Evolutionary conservation across 2,888 invertebrate genomes (phyloP).

Genomic region (Lithophane ornitopus): DNA sequence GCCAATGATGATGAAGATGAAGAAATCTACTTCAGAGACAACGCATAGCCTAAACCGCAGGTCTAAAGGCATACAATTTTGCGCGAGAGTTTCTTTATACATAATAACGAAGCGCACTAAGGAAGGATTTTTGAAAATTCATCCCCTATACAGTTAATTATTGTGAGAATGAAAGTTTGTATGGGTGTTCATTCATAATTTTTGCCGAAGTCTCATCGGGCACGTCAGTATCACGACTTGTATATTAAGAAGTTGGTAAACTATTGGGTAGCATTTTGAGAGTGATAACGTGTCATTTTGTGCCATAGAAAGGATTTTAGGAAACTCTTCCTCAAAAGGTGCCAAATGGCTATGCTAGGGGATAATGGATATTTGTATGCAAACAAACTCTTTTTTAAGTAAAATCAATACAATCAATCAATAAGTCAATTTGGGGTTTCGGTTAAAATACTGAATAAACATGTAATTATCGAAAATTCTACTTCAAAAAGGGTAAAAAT

Average conservation of each 20-base stretch:
- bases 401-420: background rate
- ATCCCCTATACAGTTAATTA: no score
- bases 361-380: background rate
- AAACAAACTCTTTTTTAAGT: background rate
- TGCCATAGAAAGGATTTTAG: background rate
- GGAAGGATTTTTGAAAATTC: background rate
- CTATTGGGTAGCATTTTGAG: background rate
- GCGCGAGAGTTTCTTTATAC: no score
- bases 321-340: background rate
- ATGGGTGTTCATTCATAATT: no score
- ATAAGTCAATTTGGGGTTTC: background rate
- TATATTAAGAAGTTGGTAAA: background rate
- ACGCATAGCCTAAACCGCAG: background rate
- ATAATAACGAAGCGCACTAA: no score
- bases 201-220: background rate
- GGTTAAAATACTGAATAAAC: background rate
- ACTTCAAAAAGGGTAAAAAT: background rate
- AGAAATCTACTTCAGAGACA: no score
- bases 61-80: no score
- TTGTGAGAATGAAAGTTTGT: background rate
- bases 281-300: background rate
- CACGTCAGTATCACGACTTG: background rate
- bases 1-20: no score
- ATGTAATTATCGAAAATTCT: background rate
- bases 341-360: background rate